Conservation (phyloP, 2,888 invertebrate genomes). For the Amaurobius ferox region DNA sequence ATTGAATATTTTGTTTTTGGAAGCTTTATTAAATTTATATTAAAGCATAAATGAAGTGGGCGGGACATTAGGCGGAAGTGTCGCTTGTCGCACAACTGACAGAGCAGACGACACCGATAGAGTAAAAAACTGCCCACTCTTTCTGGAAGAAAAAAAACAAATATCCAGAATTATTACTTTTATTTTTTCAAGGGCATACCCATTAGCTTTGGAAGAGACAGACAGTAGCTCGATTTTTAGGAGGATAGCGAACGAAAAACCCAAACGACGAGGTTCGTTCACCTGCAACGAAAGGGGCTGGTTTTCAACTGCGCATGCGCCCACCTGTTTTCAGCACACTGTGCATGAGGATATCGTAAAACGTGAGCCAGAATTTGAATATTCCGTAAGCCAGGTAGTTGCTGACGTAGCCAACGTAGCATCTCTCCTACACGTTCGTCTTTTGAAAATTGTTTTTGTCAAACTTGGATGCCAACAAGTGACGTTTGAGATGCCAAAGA, state of each 20-base stretch:
- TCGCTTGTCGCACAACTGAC: neutral
- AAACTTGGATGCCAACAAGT: neutral
- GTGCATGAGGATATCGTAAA: slow-evolving; percentile 55
- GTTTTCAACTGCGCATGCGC: slow-evolving; percentile 52
- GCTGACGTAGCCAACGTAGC: slow-evolving; percentile 41
- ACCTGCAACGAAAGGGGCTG: slow-evolving; percentile 46
- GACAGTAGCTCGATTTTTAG: neutral
- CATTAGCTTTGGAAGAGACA: neutral
- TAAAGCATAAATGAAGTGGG: neutral
- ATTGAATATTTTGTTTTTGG: too few species aligned
- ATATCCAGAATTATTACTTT: neutral
- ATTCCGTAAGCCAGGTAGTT: slow-evolving; percentile 45
- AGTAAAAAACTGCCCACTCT: neutral
- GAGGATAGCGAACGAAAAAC: slow-evolving; percentile 12
- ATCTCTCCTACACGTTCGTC: slow-evolving; percentile 9
- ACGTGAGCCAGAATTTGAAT: slow-evolving; percentile 65
- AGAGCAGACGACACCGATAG: neutral
- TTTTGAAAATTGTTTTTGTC: neutral
- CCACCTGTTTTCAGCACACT: slow-evolving; percentile 30
- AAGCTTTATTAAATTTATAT: too few species aligned
- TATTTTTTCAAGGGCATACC: neutral
- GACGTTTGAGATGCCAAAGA: slow-evolving; percentile 32
- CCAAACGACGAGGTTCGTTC: slow-evolving; percentile 56
- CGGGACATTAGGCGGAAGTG: neutral
- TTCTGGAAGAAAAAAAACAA: neutral